These are phyloP conservation scores for Barbus barbus DNA, from an alignment of 2,113 vertebrate genomes.

Conservation along the genomic window DNA sequence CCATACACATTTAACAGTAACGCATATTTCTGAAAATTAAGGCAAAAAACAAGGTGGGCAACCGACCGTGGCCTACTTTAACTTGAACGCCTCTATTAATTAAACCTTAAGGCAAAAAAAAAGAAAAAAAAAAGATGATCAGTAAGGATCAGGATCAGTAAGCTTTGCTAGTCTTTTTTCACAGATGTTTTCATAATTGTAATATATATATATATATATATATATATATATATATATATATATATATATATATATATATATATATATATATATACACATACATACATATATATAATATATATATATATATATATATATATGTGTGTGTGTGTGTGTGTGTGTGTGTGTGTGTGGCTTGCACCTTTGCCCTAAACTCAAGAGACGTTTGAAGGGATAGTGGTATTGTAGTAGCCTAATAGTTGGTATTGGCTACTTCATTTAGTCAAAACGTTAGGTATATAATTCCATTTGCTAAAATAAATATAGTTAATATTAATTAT, in stretches of 20 bases:
- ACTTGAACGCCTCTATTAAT: slow-evolving; percentile 14
- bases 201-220: not conserved
- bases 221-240: not conserved
- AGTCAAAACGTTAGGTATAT: not conserved
- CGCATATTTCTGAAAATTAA: not conserved
- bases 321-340: slow-evolving; percentile 3
- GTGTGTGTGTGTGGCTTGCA: slow-evolving; percentile 63
- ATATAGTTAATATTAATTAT: not conserved
- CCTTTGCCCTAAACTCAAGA: slow-evolving; percentile 76
- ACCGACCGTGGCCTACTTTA: slow-evolving; percentile 18
- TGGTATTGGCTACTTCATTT: slow-evolving; percentile 33
- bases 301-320: no score
- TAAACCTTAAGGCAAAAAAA: not conserved
- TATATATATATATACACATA: no score
- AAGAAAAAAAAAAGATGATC: not conserved
- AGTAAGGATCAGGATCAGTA: slow-evolving; percentile 15
- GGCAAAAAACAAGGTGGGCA: slow-evolving; percentile 26
- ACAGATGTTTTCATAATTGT: not conserved
- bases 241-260: no score
- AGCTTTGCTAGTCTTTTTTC: slow-evolving; percentile 5
- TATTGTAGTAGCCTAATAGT: not conserved
- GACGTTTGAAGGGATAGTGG: slow-evolving; percentile 66
- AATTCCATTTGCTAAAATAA: not conserved
- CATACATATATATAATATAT: no score
- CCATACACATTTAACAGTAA: not conserved